Evolutionary conservation across 2,797 vertebrate species (phyloP).

Genomic region (Lepidocolaptes lacrymiger): DNA sequence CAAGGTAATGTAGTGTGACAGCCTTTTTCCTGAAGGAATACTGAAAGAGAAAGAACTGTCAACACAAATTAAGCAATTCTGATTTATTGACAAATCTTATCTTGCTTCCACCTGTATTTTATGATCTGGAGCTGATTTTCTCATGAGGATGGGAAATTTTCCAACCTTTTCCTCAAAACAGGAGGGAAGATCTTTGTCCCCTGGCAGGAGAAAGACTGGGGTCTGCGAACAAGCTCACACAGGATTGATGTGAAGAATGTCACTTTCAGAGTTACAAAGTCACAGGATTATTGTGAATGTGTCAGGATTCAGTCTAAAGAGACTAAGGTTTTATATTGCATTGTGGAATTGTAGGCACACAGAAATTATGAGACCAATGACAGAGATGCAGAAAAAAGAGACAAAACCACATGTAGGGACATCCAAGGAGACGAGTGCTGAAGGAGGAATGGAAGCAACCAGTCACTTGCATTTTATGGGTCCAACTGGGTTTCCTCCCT

Average conservation of each 20-base stretch:
- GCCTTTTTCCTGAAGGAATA: background rate
- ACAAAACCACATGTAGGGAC: background rate
- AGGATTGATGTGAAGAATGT: background rate
- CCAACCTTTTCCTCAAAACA: background rate
- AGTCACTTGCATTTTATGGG: background rate
- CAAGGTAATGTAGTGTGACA: background rate
- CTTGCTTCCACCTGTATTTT: background rate
- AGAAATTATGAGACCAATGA: accelerated
- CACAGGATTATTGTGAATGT: background rate
- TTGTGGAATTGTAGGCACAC: background rate
- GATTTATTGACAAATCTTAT: background rate
- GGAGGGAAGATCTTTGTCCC: background rate
- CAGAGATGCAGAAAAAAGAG: background rate
- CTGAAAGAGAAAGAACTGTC: background rate
- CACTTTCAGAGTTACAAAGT: background rate
- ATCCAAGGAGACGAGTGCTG: background rate
- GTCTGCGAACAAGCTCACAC: background rate
- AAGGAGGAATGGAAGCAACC: background rate
- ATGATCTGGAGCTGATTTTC: background rate
- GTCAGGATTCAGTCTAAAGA: background rate
- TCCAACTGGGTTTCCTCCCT: background rate
- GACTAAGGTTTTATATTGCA: background rate
- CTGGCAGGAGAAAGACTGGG: background rate
- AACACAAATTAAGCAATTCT: background rate
- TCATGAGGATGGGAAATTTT: background rate